Percentiles rank a stretch among this genome's conserved stretches.
phyloP scores from a whole-genome alignment of 2,888 invertebrate species.

The Autographa pulchrina region DNA sequence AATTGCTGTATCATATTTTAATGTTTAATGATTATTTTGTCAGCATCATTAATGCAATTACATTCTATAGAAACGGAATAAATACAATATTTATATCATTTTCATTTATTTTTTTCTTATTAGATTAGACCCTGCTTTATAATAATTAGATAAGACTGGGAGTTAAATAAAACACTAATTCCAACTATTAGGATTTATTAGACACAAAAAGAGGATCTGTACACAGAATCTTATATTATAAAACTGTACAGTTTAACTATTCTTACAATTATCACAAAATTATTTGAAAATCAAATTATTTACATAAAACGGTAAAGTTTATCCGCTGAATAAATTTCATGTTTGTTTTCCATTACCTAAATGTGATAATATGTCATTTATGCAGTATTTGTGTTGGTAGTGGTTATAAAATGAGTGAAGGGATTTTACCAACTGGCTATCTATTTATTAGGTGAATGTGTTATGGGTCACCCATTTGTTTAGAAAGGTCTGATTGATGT shows the following conservation, averaged over 20 bases:
- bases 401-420: neutral
- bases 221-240: conserved; percentile 57
- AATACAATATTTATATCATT: conserved; percentile 82
- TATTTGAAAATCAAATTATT: conserved; percentile 50
- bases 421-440: neutral
- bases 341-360: neutral
- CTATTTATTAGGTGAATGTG: neutral
- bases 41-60: conserved; percentile 80
- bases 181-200: conserved; percentile 59
- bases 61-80: conserved; percentile 82
- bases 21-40: conserved; percentile 75
- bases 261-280: conserved; percentile 56
- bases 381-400: neutral
- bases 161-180: conserved; percentile 48
- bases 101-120: conserved; percentile 59
- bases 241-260: conserved; percentile 58
- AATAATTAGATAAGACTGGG: neutral
- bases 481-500: neutral
- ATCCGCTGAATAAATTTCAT: conserved; percentile 31
- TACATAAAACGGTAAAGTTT: conserved; percentile 47
- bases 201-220: conserved; percentile 59
- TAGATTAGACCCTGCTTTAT: conserved; percentile 16
- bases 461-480: neutral
- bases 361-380: neutral
- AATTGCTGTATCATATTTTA: conserved; percentile 74